Base-by-base conservation (phyloP, 2,113 vertebrate genomes). In the Istiophorus platypterus region DNA sequence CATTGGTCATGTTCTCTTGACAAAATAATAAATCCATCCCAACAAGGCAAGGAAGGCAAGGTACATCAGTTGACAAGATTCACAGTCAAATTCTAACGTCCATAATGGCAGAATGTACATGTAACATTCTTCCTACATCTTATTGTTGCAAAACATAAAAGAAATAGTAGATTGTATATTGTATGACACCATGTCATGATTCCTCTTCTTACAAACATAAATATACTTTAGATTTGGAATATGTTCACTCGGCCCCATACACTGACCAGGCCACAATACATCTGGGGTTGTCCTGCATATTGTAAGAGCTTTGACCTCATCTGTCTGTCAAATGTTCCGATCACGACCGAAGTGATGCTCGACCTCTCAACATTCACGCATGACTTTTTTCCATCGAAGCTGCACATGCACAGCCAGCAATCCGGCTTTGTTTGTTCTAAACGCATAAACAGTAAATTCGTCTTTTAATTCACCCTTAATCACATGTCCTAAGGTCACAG, bases 401-500 rank as follows among this genome's bases (percentile, higher is more conserved):
- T 26, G 7, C 66, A 67, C 9, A 17, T 5, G 20, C 17, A 57
- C 6, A 49, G 11, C 14, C n/a, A 31, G 29, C 58, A 82, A 62
- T 61, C 12, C 31, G 41, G 51, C 68, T 56, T 68, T 65, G 64
- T 54, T 56, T 29, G n/a, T 20, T 24, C 8, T 27, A 3, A 77
- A 69, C 26, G 47, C 52, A 81, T 37, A 61, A 81, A 72, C 66
- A 72, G 42, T 47, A 34, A 41, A 89, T 75, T 84, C 58, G 29
- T 26, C 78, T 73, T 73, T 71, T 86, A 86, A 87, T 86, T 84
- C 83, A 78, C 59, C 47, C 39, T 66, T 80, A 85, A 81, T 85
- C 64, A 77, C 68, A 37, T 80, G 49, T 65, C 29, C 22, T 45
- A 37, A 69, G 29, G 56, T 39, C 62, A 63, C 9, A 56, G 4